A percentile compares a stretch with the other conserved stretches of the same genome.
Evolutionary conservation across 2,113 vertebrate genomes (phyloP).

Genomic region (Chaetura pelagica): DNA sequence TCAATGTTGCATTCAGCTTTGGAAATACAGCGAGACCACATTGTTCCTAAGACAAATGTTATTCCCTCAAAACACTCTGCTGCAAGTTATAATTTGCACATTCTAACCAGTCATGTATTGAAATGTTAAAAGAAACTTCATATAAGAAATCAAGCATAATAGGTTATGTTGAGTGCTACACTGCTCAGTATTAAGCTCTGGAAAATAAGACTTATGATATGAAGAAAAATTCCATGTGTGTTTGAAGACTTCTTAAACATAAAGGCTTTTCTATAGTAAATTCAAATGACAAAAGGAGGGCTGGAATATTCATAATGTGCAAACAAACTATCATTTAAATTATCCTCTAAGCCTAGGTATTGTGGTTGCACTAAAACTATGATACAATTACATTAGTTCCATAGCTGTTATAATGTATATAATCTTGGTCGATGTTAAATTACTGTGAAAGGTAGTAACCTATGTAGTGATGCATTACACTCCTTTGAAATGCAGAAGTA

Average conservation of each 20-base stretch:
- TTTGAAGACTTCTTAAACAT: background rate
- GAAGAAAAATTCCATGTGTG: background rate
- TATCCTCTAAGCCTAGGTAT: slow-evolving; percentile 7
- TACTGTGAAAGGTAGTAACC: slow-evolving; percentile 1
- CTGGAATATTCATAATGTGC: background rate
- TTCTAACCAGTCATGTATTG: background rate
- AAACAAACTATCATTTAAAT: slow-evolving; percentile 40
- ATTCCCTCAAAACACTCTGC: background rate
- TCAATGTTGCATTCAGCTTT: background rate
- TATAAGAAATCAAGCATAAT: slow-evolving; percentile 3
- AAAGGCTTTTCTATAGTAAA: background rate
- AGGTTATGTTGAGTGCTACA: background rate
- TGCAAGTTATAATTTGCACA: slow-evolving; percentile 33
- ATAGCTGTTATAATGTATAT: background rate
- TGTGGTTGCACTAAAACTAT: slow-evolving; percentile 1
- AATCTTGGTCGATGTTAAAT: slow-evolving; percentile 34
- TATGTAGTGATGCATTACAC: background rate
- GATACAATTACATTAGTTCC: slow-evolving; percentile 44
- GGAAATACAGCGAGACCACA: background rate
- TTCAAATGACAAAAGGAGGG: slow-evolving; percentile 12
- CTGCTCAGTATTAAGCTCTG: background rate
- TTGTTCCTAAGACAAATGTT: slow-evolving; percentile 30
- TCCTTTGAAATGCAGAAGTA: background rate
- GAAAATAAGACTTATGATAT: background rate
- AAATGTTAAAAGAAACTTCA: slow-evolving; percentile 27